phyloP scores from a whole-genome alignment of 2,888 invertebrate species.

The Pedicia rivosa region DNA sequence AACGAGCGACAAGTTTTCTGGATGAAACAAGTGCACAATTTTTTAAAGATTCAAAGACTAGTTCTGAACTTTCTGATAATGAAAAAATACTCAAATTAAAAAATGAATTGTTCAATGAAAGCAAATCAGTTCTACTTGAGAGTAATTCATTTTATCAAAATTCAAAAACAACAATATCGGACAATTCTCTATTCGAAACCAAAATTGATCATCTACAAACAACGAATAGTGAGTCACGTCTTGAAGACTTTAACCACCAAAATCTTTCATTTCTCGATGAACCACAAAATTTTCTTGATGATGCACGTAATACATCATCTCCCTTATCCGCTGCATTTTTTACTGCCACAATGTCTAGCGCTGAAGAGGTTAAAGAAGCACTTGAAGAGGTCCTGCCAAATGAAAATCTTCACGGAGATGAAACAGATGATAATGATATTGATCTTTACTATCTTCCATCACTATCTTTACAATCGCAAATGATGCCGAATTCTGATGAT shows the following conservation, averaged over 20 bases:
- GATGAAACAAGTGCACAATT: constrained; percentile 18
- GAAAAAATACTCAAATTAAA: constrained; percentile 30
- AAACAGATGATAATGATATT: constrained; percentile 31
- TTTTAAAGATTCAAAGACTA: constrained; percentile 18
- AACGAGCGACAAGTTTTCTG: constrained; percentile 21
- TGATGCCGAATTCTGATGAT: constrained; percentile 80
- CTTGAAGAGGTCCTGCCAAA: constrained; percentile 70
- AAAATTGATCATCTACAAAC: constrained; percentile 26
- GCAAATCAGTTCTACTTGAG: constrained; percentile 19
- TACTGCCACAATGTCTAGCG: constrained; percentile 70
- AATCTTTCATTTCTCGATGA: constrained; percentile 31
- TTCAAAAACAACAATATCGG: constrained; percentile 11
- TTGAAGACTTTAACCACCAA: constrained; percentile 26
- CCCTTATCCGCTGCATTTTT: constrained; percentile 72
- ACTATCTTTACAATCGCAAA: constrained; percentile 53
- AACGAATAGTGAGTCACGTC: neutral
- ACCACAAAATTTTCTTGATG: constrained; percentile 34
- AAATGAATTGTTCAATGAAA: constrained; percentile 16
- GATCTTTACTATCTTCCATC: constrained; percentile 30
- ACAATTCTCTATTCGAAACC: constrained; percentile 19
- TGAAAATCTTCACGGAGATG: constrained; percentile 44
- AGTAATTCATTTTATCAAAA: constrained; percentile 3
- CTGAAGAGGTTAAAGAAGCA: constrained; percentile 75
- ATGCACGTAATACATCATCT: constrained; percentile 58
- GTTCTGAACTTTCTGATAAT: constrained; percentile 19